Evolutionary conservation across 1,140 invertebrate genomes (phyloP).

Genomic region (Conus ventricosus): DNA sequence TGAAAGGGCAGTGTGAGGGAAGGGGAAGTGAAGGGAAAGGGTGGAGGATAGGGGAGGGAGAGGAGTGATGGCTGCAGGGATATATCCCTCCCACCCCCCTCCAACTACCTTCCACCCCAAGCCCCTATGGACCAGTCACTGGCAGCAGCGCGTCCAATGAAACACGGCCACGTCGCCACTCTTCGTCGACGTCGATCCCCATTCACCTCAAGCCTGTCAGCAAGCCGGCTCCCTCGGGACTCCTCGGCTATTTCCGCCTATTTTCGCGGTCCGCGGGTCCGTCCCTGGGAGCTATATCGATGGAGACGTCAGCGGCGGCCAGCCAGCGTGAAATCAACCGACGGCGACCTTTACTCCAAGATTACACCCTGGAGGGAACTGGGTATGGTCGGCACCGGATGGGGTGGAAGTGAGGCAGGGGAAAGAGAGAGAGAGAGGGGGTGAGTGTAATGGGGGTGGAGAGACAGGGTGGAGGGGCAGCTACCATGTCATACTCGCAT

Average conservation of each 20-base stretch:
- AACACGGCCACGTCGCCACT: background rate
- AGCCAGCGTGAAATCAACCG: constrained; percentile 26
- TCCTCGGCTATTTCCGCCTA: constrained; percentile 29
- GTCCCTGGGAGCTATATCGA: constrained; percentile 15
- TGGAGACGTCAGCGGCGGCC: background rate
- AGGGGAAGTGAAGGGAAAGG: background rate
- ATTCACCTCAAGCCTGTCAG: too few species aligned
- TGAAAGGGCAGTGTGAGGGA: background rate
- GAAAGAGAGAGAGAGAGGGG: background rate
- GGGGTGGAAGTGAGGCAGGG: background rate
- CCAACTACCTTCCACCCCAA: too few species aligned
- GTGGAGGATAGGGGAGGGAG: background rate
- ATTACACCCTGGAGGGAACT: background rate
- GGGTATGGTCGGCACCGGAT: background rate
- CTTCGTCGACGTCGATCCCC: too few species aligned
- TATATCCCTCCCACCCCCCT: too few species aligned
- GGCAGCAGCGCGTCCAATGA: background rate
- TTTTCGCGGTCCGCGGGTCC: constrained; percentile 12
- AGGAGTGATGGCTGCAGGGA: background rate
- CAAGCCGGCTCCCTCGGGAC: background rate
- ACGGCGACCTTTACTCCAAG: constrained; percentile 14
- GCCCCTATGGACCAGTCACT: too few species aligned
- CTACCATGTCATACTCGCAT: too few species aligned
- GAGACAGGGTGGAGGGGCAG: too few species aligned
- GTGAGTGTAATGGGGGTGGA: background rate